Percentiles rank a stretch among this genome's conserved stretches.
These are phyloP conservation scores for Coecobrya sp. DNA, from an alignment of 2,888 invertebrate genomes.

Conservation along the genomic window DNA sequence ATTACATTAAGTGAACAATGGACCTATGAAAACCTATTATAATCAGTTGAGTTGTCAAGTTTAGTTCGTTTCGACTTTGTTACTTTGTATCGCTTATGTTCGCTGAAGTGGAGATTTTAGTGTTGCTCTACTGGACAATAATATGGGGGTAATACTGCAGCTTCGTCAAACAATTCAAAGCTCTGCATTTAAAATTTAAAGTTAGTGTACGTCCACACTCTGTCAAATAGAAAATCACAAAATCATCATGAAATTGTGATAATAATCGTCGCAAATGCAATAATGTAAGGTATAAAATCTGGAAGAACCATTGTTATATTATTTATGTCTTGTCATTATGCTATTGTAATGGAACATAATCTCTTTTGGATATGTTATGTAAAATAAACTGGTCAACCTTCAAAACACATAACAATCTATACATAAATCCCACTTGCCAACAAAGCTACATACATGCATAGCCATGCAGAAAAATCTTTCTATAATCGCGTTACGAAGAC, in stretches of 20 bases:
- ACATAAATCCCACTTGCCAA: slow-evolving; percentile 18
- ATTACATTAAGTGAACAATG: not conserved
- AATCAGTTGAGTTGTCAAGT: not conserved
- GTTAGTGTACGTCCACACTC: not conserved
- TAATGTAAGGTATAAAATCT: not conserved
- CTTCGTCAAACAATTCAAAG: not conserved
- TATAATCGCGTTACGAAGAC: not conserved
- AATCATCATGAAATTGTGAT: slow-evolving; percentile 19
- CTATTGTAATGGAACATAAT: not conserved
- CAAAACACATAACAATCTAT: slow-evolving; percentile 12
- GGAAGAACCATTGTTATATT: not conserved
- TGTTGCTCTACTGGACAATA: not conserved
- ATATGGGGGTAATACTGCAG: not conserved
- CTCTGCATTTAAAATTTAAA: not conserved
- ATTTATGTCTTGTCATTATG: slow-evolving; percentile 20
- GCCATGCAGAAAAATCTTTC: not conserved
- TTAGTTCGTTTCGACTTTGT: too few relatives aligned
- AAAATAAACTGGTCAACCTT: slow-evolving; percentile 39
- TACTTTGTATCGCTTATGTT: not conserved
- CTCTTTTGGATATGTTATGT: not conserved
- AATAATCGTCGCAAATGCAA: not conserved
- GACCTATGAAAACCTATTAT: not conserved
- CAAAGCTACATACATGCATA: not conserved
- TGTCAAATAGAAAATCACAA: not conserved
- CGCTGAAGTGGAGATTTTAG: not conserved